phyloP scores from a whole-genome alignment of 2,888 invertebrate genomes.

The Harmothoe impar region DNA sequence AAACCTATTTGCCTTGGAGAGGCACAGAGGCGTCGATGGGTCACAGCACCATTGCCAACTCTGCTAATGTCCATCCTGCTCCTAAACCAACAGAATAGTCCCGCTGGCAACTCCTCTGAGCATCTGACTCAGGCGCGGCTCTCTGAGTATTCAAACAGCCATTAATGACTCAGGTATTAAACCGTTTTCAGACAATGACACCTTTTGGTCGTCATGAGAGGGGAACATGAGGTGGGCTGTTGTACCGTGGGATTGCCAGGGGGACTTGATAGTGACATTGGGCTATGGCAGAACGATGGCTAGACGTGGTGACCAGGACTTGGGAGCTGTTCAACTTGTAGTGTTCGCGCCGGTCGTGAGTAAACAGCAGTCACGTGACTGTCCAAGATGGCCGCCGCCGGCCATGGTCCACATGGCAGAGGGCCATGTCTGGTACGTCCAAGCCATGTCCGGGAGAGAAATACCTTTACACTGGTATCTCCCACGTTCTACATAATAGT shows the following conservation, averaged over 20 bases:
- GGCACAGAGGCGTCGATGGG: too few relatives aligned
- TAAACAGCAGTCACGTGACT: conserved; percentile 37
- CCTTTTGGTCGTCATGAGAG: not conserved
- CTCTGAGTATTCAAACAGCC: not conserved
- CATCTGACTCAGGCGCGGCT: not conserved
- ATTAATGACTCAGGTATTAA: not conserved
- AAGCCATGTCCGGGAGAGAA: too few relatives aligned
- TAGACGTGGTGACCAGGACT: not conserved
- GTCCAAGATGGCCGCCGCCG: conserved; percentile 22
- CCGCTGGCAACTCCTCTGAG: not conserved
- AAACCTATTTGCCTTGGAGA: too few relatives aligned
- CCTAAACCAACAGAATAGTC: not conserved
- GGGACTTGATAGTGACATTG: not conserved
- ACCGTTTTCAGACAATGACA: not conserved
- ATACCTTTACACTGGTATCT: too few relatives aligned
- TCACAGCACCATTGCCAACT: too few relatives aligned
- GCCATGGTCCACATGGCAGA: conserved; percentile 29
- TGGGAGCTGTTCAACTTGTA: conserved; percentile 27
- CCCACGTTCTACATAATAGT: too few relatives aligned
- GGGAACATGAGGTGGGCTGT: not conserved
- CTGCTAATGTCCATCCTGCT: not conserved
- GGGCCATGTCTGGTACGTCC: not conserved
- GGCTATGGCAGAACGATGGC: not conserved
- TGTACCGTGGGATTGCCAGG: not conserved
- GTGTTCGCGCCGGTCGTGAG: conserved; percentile 29